Base-by-base conservation (phyloP, 2,888 invertebrate species). In the Agrenia bidenticulata region DNA sequence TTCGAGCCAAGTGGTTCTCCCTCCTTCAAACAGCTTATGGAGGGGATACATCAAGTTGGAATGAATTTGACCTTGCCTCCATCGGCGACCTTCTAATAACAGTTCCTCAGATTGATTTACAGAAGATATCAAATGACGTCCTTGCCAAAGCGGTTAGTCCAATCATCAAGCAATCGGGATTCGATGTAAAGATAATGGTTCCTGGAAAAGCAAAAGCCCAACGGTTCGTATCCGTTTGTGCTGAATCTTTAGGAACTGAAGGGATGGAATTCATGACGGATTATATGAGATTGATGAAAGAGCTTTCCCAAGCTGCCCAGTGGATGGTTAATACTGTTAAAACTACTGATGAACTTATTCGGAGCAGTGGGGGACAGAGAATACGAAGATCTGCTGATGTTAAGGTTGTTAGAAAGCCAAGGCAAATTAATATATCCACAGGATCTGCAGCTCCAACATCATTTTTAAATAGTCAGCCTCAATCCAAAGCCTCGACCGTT, bases 21-120 rank as follows among this genome's bases (percentile, higher is more conserved):
- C 39, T 68, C 7, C 59, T 76, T 13, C 66, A 72, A 24, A 42
- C 27, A 1, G 66, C 63, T n/a, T 73, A 71, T 50, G 76, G 76
- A n/a, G n/a, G 64, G 2, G 72, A 74, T 23, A 61, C 73, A 0
- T 62, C 70, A 2, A 61, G 55, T 11, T 76, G 76, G 76, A 70
- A 50, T 24, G 67, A 72, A 49, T 66, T 61, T 27, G 71, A 74
- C 27, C 32, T 76, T 21, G 54, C 58, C 1, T 42, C 72, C 11
- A 72, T 74, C 2, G 76, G 73, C 13, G 76, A 76, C 27, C 53
- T 76, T 2, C 62, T 76, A 5, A 55, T 74, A 27, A 63, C 64
- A 0, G 56, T 76, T n/a, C 68, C 69, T 11, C 67, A 70, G 1
- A 57, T 57, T 13, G 73, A 76, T 11, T 41, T 76, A 9, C 49